Evolutionary conservation across 2,113 vertebrate species (phyloP).

Genomic region (Archocentrus centrarchus): DNA sequence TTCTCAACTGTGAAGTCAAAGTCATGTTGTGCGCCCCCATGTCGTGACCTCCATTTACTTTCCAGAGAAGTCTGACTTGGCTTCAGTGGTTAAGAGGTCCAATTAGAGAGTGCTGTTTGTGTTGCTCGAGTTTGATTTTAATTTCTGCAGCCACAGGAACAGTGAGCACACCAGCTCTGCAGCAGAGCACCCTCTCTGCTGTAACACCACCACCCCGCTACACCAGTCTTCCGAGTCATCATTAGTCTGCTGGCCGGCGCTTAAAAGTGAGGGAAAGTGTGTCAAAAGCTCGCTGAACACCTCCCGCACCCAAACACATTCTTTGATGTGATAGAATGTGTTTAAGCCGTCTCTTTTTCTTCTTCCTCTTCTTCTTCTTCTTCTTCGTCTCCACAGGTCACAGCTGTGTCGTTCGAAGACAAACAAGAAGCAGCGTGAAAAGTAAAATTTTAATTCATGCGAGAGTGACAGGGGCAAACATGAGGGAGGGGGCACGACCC

Average conservation of each 20-base stretch:
- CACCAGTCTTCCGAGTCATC: slow-evolving; percentile 64
- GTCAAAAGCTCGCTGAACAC: slow-evolving; percentile 60
- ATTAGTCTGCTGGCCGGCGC: slow-evolving; percentile 55
- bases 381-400: slow-evolving; percentile 45
- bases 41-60: slow-evolving; percentile 81
- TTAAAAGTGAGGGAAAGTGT: slow-evolving; percentile 61
- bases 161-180: slow-evolving; percentile 12
- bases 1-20: slow-evolving; percentile 76
- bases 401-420: slow-evolving; percentile 45
- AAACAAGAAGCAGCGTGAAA: slow-evolving; percentile 50
- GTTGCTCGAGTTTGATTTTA: slow-evolving; percentile 70
- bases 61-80: slow-evolving; percentile 69
- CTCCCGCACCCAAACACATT: slow-evolving; percentile 7
- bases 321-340: slow-evolving; percentile 60
- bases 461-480: slow-evolving; percentile 57
- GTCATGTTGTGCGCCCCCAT: slow-evolving; percentile 67
- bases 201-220: neutral
- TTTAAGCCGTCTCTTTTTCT: slow-evolving; percentile 10
- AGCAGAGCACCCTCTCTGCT: slow-evolving; percentile 2
- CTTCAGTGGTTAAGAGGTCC: slow-evolving; percentile 75
- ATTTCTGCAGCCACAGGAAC: slow-evolving; percentile 59
- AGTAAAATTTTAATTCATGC: slow-evolving; percentile 63
- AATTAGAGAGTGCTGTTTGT: slow-evolving; percentile 77
- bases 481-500: slow-evolving; percentile 59
- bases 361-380: neutral